Evolutionary conservation across 2,113 vertebrate genomes (phyloP).

Genomic region (Taxidea taxus): DNA sequence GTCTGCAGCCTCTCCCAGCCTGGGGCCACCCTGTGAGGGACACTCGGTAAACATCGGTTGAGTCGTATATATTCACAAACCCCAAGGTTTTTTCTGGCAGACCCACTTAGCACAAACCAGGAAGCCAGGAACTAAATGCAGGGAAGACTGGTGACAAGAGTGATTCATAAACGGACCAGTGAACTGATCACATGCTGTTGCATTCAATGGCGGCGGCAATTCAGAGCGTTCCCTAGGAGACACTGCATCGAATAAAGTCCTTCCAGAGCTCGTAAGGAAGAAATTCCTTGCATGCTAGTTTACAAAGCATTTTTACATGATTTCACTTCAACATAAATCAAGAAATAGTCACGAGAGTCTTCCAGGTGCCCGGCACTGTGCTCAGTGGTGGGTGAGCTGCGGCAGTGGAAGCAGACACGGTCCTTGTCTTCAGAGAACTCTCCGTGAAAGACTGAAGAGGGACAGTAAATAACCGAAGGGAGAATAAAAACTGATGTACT

Average conservation of each 20-base stretch:
- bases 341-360: neutral
- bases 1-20: neutral
- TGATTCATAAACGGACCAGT: neutral
- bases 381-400: neutral
- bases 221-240: neutral
- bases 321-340: neutral
- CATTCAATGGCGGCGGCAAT: neutral
- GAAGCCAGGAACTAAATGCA: neutral
- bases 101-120: neutral
- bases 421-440: neutral
- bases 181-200: neutral
- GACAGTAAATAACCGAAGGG: neutral
- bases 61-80: neutral
- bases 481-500: neutral
- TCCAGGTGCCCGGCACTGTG: neutral
- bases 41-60: neutral
- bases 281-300: neutral
- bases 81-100: neutral
- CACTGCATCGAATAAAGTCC: conserved; percentile 2
- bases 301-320: neutral
- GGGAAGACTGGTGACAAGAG: neutral
- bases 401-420: neutral
- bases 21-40: neutral
- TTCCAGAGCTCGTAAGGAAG: neutral
- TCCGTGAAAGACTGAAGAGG: neutral